Conservation (phyloP, 2,113 vertebrate species). For the Myotis lucifugus region DNA sequence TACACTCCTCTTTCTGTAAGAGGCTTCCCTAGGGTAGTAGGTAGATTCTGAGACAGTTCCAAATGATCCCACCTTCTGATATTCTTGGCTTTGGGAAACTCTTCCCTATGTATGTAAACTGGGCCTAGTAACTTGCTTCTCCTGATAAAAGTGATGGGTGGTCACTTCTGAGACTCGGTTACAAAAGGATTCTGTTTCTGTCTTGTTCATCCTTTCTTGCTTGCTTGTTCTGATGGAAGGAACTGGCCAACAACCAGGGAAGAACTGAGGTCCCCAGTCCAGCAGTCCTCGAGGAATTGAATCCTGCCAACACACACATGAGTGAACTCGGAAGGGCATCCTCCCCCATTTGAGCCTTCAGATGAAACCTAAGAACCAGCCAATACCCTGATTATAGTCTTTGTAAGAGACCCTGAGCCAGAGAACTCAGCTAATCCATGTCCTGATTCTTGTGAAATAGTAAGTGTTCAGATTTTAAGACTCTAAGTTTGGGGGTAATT, state of each 20-base stretch:
- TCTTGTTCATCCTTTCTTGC: not conserved
- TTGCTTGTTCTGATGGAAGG: not conserved
- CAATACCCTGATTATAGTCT: not conserved
- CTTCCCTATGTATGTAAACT: not conserved
- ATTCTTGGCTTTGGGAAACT: not conserved
- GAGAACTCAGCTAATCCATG: not conserved
- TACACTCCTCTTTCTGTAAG: not conserved
- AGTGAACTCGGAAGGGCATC: not conserved
- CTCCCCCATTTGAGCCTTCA: not conserved
- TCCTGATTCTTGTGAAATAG: not conserved
- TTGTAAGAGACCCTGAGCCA: not conserved
- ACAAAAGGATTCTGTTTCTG: not conserved
- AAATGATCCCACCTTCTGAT: not conserved
- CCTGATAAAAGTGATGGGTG: not conserved
- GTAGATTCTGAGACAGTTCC: not conserved
- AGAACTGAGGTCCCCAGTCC: not conserved
- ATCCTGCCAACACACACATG: not conserved
- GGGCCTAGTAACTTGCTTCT: not conserved
- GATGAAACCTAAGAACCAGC: not conserved
- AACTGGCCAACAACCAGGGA: not conserved
- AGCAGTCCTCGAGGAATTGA: not conserved
- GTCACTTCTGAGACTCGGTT: not conserved
- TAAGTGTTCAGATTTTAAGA: not conserved
- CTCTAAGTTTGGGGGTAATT: not conserved
- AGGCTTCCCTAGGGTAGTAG: not conserved